phyloP scores from a whole-genome alignment of 2,797 vertebrate species.

The Chaunax sp. region DNA sequence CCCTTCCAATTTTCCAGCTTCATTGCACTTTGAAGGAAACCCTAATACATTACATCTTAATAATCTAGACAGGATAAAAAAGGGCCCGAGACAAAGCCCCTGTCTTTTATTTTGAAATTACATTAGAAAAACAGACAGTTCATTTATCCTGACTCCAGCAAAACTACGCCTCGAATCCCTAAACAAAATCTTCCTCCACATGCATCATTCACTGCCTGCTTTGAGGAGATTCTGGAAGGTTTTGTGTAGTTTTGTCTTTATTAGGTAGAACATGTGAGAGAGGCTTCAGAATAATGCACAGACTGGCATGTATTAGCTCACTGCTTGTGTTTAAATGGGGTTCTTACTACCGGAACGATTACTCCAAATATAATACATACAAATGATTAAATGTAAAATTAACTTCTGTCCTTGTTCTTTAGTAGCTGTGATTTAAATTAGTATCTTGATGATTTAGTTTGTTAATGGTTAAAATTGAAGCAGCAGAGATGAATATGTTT shows the following conservation, averaged over 20 bases:
- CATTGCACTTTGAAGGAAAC: conserved; percentile 80
- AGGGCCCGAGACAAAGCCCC: too few species aligned
- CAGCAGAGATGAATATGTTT: too few species aligned
- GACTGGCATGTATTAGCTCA: too few species aligned
- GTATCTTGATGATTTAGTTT: too few species aligned
- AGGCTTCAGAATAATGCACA: conserved; percentile 24
- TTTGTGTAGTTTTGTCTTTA: conserved; percentile 24
- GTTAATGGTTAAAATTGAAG: too few species aligned
- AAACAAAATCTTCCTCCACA: conserved; percentile 42
- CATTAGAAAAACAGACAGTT: conserved; percentile 35
- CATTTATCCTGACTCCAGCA: conserved; percentile 49
- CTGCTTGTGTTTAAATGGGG: too few species aligned
- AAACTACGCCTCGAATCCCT: conserved; percentile 26
- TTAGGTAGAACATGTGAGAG: conserved; percentile 44
- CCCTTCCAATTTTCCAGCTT: conserved; percentile 82
- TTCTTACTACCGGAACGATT: too few species aligned
- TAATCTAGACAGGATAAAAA: too few species aligned
- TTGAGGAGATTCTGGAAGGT: conserved; percentile 43
- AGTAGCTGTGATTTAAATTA: too few species aligned
- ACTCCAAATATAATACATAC: too few species aligned
- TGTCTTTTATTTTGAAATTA: conserved; percentile 24
- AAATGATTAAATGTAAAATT: too few species aligned
- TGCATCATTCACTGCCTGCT: conserved; percentile 50
- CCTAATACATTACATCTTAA: conserved; percentile 34
- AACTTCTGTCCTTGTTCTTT: too few species aligned